Evolutionary conservation across 1,140 invertebrate species (phyloP).

Genomic region (Zaprionus africanus): DNA sequence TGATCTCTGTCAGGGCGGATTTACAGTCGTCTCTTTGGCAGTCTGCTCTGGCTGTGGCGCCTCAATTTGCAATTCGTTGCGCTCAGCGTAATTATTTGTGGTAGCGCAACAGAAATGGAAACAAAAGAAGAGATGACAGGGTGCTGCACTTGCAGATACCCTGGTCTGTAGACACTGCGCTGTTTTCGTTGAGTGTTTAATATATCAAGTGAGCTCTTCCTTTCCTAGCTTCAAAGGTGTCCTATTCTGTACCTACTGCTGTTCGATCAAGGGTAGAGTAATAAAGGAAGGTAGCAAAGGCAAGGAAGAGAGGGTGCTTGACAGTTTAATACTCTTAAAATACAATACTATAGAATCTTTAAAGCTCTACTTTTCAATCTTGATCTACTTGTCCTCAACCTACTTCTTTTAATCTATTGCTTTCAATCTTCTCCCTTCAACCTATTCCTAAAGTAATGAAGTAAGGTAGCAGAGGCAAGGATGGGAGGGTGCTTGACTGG

Average conservation of each 20-base stretch:
- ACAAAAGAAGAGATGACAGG: not conserved
- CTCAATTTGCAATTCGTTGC: constrained; percentile 30
- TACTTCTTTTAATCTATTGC: not conserved
- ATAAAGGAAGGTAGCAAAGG: not conserved
- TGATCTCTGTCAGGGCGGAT: not conserved
- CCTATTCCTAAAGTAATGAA: not conserved
- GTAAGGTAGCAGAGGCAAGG: not conserved
- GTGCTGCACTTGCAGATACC: not conserved
- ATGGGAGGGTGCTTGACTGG: not conserved
- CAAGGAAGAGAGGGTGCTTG: not conserved
- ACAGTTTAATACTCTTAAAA: not conserved
- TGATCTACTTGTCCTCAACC: not conserved
- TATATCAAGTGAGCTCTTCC: not conserved
- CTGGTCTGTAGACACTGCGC: not conserved
- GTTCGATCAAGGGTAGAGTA: not conserved
- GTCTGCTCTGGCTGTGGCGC: not conserved
- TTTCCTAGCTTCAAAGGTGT: fast-evolving
- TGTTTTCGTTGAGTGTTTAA: not conserved
- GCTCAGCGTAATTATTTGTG: constrained; percentile 24
- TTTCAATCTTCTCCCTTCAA: no score
- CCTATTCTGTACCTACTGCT: fast-evolving
- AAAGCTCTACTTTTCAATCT: not conserved
- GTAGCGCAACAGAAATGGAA: not conserved
- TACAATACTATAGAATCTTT: not conserved
- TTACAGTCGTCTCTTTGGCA: not conserved